Conservation (phyloP, 53 echinoderm and acorn worm genomes). For the Pentamera pediparva region DNA sequence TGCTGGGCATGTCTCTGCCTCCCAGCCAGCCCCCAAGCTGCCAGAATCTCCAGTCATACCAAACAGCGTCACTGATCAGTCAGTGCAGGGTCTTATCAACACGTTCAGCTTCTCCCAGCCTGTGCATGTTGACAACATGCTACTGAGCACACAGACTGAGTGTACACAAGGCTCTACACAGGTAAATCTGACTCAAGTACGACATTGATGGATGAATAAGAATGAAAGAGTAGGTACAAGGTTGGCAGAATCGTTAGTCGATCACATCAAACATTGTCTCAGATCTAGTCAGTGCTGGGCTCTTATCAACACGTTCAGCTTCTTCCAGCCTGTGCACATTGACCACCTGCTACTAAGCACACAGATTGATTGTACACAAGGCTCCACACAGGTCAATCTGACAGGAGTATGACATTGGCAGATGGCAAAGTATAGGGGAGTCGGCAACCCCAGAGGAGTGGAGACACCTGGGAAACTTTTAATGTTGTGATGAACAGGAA, state of each 20-base stretch:
- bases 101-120: slow-evolving; percentile 95
- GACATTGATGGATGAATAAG: too few relatives aligned
- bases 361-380: slow-evolving; percentile 31
- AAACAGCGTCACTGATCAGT: slow-evolving; percentile 37
- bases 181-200: slow-evolving; percentile 34
- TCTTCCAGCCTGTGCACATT: slow-evolving; percentile 91
- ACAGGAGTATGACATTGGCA: too few relatives aligned
- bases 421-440: too few relatives aligned
- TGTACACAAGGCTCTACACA: slow-evolving; percentile 80
- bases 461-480: too few relatives aligned
- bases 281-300: too few relatives aligned
- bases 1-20: slow-evolving; percentile 54
- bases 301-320: slow-evolving; percentile 75
- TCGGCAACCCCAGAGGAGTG: too few relatives aligned
- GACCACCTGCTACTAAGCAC: slow-evolving; percentile 83
- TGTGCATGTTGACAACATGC: slow-evolving; percentile 77
- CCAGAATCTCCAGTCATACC: slow-evolving; percentile 31
- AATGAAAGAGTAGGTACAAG: too few relatives aligned
- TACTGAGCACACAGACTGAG: slow-evolving; percentile 73
- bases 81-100: slow-evolving; percentile 66
- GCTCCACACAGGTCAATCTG: not conserved
- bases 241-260: too few relatives aligned
- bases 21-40: slow-evolving; percentile 60
- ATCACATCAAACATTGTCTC: too few relatives aligned
- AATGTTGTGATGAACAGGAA: too few relatives aligned